These are phyloP conservation scores for Drosophila tristis DNA, from an alignment of 1,140 invertebrate genomes.

Conservation along the genomic window DNA sequence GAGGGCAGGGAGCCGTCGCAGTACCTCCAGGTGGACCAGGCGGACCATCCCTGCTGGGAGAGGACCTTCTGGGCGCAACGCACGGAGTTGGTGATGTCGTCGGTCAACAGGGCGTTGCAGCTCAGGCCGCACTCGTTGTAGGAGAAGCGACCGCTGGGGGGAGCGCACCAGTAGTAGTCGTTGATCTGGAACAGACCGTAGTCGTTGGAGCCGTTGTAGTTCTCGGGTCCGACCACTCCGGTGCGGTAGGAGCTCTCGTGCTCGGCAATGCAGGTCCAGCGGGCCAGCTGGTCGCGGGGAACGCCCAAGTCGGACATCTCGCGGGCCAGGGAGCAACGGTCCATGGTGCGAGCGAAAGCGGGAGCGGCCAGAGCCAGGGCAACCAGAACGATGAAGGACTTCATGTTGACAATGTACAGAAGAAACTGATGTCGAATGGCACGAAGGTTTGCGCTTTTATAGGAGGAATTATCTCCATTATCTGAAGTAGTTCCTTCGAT, in stretches of 20 bases:
- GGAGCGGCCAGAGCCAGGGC: conserved; percentile 59
- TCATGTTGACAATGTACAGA: not conserved
- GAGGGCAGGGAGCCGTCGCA: conserved; percentile 62
- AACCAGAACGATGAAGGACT: conserved; percentile 47
- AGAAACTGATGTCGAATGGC: conserved; percentile 12
- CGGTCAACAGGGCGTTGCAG: conserved; percentile 60
- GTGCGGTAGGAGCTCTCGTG: conserved; percentile 66
- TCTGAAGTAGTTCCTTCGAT: not conserved
- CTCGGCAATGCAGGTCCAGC: conserved; percentile 69
- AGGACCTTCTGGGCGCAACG: conserved; percentile 70
- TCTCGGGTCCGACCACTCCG: conserved; percentile 45
- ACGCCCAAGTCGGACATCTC: conserved; percentile 75
- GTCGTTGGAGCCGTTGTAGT: conserved; percentile 74
- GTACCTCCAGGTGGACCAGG: conserved; percentile 72
- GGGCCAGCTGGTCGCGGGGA: conserved; percentile 55
- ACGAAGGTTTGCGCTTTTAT: conserved; percentile 11
- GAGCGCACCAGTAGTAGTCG: conserved; percentile 73
- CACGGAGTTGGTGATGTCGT: conserved; percentile 63
- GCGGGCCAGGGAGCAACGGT: conserved; percentile 74
- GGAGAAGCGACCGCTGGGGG: conserved; percentile 58
- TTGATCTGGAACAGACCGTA: conserved; percentile 83
- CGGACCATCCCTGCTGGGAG: conserved; percentile 67
- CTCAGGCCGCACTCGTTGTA: conserved; percentile 58
- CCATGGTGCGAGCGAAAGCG: conserved; percentile 64
- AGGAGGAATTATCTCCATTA: conserved; percentile 20